A percentile compares a stretch with the other conserved stretches of the same genome.
Conservation (phyloP, 2,113 vertebrate genomes). For the Murina feae region DNA sequence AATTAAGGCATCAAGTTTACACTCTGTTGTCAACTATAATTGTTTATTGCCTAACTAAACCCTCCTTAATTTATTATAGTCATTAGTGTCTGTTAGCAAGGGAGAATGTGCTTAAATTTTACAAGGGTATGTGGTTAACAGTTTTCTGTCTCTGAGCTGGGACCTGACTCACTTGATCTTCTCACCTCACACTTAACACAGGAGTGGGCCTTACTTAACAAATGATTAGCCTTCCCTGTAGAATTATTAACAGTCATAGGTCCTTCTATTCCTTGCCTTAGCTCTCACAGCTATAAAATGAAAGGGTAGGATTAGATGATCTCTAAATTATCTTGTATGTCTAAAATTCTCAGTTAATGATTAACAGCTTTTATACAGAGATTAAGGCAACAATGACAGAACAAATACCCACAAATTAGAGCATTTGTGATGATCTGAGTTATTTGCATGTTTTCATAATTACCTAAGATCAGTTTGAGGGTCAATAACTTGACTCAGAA, state of each 20-base stretch:
- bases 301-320: slow-evolving; percentile 8
- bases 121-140: slow-evolving; percentile 26
- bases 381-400: neutral
- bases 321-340: neutral
- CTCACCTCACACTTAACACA: slow-evolving; percentile 22
- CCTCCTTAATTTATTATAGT: slow-evolving; percentile 67
- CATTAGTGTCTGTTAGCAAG: slow-evolving; percentile 66
- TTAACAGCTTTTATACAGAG: slow-evolving; percentile 6
- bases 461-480: neutral
- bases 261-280: neutral
- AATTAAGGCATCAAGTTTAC: slow-evolving; percentile 62
- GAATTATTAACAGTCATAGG: slow-evolving; percentile 30
- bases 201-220: neutral
- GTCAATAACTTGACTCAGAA: neutral
- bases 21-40: slow-evolving; percentile 59
- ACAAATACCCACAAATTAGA: slow-evolving; percentile 6
- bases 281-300: slow-evolving; percentile 27
- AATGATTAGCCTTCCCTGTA: neutral
- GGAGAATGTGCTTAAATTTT: slow-evolving; percentile 52
- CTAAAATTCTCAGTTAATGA: slow-evolving; percentile 41
- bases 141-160: slow-evolving; percentile 43
- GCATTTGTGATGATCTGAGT: neutral
- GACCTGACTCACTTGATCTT: slow-evolving; percentile 42
- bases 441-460: slow-evolving; percentile 10
- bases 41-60: slow-evolving; percentile 67